These are phyloP conservation scores for Zaprionus gabonicus DNA, from an alignment of 1,140 invertebrate genomes.

Conservation along the genomic window DNA sequence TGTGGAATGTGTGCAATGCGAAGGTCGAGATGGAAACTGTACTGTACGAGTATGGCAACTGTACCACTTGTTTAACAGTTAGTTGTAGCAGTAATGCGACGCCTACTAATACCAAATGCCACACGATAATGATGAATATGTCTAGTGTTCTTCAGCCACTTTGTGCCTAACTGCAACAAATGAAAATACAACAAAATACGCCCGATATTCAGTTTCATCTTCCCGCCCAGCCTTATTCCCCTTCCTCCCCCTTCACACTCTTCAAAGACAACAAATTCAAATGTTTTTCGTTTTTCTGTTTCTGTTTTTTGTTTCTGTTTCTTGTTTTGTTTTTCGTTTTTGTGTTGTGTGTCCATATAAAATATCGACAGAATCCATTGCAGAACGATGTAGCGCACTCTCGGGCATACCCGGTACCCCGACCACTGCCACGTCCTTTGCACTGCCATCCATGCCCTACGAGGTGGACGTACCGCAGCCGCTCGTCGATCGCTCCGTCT, in stretches of 20 bases:
- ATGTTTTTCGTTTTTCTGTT: not conserved
- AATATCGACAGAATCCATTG: conserved; percentile 81
- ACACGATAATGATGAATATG: conserved; percentile 61
- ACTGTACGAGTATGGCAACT: conserved; percentile 23
- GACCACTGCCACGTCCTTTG: conserved; percentile 76
- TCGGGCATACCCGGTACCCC: conserved; percentile 84
- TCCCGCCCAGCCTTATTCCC: too few relatives aligned
- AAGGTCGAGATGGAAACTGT: conserved; percentile 37
- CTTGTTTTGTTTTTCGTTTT: conserved; percentile 53
- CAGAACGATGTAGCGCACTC: conserved; percentile 86
- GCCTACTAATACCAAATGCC: conserved; percentile 63
- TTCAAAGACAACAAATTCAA: conserved; percentile 9
- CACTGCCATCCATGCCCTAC: conserved; percentile 78
- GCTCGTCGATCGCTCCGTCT: conserved; percentile 85
- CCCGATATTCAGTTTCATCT: conserved; percentile 1
- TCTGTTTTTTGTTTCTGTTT: not conserved
- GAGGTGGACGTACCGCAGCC: conserved; percentile 86
- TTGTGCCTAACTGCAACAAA: conserved; percentile 49
- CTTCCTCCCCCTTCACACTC: not conserved
- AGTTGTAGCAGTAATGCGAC: conserved; percentile 36
- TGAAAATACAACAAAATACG: conserved; percentile 37
- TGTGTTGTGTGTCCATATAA: conserved; percentile 71
- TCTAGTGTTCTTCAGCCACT: conserved; percentile 51
- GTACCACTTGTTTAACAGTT: conserved; percentile 42
- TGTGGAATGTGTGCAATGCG: conserved; percentile 53